Evolutionary conservation across 2,113 vertebrate genomes (phyloP), one percentile per base, ranked within the genome.

Genomic region (Calypte anna): DNA sequence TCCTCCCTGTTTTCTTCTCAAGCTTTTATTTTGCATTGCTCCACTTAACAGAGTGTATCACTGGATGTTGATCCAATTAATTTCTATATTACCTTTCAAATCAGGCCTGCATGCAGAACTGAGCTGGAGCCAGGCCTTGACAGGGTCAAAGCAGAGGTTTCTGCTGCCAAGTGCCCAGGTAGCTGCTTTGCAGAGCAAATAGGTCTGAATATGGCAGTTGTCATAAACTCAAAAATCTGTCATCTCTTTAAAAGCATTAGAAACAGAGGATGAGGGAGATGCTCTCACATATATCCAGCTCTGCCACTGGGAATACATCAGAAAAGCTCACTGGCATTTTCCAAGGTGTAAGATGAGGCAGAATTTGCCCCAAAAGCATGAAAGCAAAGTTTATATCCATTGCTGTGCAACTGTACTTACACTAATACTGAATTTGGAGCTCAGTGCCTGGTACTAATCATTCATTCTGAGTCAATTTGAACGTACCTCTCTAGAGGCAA

Each of bases 161-260:
- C 22, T 51, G 67, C n/a, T 91, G 58, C 66, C 73, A 61, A 30
- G 66, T 36, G 46, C 12, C 53, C 22, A 85, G 44, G 77, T 21
- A 90, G 67, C 33, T 12, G n/a, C 13, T 94, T 27, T 58, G 63
- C 75, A 70, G 58, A 76, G 27, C 22, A 91, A 79, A 87, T 30
- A 4, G 38, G 58, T 67, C 58, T 36, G 55, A 55, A 85, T 24
- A 22, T 0, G 0, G 38, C 2, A 1, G 46, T 87, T 74, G 38
- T 76, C 70, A 48, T 77, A 19, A 50, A 38, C 54, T 91, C 86
- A 58, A 64, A 48, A 84, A 87, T 28, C 77, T 76, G 66, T 69
- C 84, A 94, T 92, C 77, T 95, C 73, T 55, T 94, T 91, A 87
- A 93, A 94, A 91, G 93, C 58, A 62, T 95, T 97, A 95, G 93